Conservation (phyloP, 2,888 invertebrate species). For the Spodoptera picta region DNA sequence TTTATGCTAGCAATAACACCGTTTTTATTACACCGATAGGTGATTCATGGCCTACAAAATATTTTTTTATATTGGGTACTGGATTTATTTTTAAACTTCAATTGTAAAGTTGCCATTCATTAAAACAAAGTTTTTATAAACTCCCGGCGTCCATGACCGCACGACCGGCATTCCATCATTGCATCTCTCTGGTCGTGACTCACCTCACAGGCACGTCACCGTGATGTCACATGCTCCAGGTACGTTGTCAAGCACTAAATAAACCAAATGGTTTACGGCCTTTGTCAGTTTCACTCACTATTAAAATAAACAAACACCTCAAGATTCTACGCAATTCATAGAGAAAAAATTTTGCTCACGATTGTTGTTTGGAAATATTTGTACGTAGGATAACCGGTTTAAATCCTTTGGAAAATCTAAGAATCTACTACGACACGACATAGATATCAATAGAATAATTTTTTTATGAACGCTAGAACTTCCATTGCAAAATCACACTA, state of each 20-base stretch:
- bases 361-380: constrained; percentile 7
- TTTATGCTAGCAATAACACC: too few relatives aligned
- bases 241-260: constrained; percentile 44
- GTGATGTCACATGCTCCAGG: constrained; percentile 67
- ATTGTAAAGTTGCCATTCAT: constrained; percentile 7
- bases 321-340: constrained; percentile 2
- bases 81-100: constrained; percentile 7
- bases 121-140: constrained; percentile 27
- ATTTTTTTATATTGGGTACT: constrained; percentile 1
- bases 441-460: background rate
- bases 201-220: constrained; percentile 63
- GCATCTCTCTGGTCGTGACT: constrained; percentile 66
- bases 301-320: constrained; percentile 1
- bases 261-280: constrained; percentile 19
- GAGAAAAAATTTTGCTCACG: constrained; percentile 17
- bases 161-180: constrained; percentile 55
- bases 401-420: too few relatives aligned
- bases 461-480: background rate
- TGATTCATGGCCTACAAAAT: constrained; percentile 12
- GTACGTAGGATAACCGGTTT: background rate
- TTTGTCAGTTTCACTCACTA: constrained; percentile 6
- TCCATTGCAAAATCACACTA: background rate
- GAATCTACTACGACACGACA: too few relatives aligned
- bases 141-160: constrained; percentile 21
- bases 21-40: background rate